Conservation (phyloP, 2,797 vertebrate genomes). For the Lerista edwardsae region DNA sequence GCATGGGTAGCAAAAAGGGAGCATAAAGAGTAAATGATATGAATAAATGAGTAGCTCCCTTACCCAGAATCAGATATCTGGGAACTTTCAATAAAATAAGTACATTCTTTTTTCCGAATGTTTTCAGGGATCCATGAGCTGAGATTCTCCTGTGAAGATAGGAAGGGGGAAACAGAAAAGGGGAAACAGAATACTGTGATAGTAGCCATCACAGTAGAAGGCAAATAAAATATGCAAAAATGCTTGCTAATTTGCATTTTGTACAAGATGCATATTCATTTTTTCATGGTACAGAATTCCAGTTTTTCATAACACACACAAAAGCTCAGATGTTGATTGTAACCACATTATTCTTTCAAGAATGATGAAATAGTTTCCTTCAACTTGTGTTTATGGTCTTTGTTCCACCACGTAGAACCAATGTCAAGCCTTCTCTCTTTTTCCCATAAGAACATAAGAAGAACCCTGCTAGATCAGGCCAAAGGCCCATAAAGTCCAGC, state of each 20-base stretch:
- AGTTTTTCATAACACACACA: neutral
- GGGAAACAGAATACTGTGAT: neutral
- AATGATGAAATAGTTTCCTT: neutral
- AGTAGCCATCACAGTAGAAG: neutral
- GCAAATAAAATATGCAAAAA: neutral
- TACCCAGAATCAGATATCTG: slow-evolving; percentile 75
- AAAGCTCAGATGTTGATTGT: rapidly evolving
- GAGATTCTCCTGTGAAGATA: slow-evolving; percentile 70
- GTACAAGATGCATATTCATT: neutral
- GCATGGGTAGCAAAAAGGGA: neutral
- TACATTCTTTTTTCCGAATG: slow-evolving; percentile 88
- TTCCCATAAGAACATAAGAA: too few species aligned
- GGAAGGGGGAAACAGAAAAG: neutral
- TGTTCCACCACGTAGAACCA: neutral
- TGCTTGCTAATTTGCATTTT: neutral
- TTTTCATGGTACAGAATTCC: neutral
- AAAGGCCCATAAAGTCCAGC: too few species aligned
- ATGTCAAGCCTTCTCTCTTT: neutral
- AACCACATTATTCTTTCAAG: neutral
- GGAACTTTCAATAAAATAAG: slow-evolving; percentile 80
- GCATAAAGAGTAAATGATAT: neutral
- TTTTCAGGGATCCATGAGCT: slow-evolving; percentile 84
- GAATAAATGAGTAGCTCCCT: slow-evolving; percentile 11
- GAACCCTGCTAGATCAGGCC: too few species aligned
- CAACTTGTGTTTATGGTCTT: neutral